These are phyloP conservation scores for Origma solitaria DNA, from an alignment of 2,113 vertebrate genomes.

Conservation along the genomic window DNA sequence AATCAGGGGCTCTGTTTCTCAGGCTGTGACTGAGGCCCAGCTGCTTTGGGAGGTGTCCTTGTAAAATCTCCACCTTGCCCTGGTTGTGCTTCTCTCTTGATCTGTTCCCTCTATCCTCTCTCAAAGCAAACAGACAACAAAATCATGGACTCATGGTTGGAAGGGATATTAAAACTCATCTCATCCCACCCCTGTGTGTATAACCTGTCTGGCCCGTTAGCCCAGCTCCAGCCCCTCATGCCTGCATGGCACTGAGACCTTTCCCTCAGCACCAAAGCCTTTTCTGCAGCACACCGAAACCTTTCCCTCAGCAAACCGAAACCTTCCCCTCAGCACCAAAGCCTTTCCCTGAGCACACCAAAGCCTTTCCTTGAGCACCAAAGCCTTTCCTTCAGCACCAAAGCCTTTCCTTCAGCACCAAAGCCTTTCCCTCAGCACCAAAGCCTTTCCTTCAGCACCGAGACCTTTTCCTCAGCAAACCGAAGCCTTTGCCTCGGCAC, in stretches of 20 bases:
- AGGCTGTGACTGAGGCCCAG: not conserved
- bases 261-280: not conserved
- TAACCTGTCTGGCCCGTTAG: not conserved
- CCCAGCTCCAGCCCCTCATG: not conserved
- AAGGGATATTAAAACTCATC: not conserved
- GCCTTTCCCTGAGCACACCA: not conserved
- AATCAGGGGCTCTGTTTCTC: not conserved
- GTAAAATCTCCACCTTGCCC: not conserved
- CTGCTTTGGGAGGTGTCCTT: not conserved
- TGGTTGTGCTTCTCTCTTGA: not conserved
- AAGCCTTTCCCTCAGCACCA: not conserved
- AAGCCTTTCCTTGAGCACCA: too few species aligned
- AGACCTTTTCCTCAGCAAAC: not conserved
- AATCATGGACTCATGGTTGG: not conserved
- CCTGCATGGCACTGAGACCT: accelerated
- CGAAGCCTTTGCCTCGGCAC: not conserved
- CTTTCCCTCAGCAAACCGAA: too few species aligned
- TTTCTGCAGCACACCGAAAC: too few species aligned
- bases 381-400: not conserved
- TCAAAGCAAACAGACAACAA: not conserved
- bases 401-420: too few species aligned
- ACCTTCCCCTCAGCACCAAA: not conserved
- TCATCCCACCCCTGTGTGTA: not conserved
- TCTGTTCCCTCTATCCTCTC: not conserved
- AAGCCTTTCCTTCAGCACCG: too few species aligned